Evolutionary conservation across 2,888 invertebrate species (phyloP), one percentile per base, ranked within the genome.

Genomic region (Calephelis perditalis): DNA sequence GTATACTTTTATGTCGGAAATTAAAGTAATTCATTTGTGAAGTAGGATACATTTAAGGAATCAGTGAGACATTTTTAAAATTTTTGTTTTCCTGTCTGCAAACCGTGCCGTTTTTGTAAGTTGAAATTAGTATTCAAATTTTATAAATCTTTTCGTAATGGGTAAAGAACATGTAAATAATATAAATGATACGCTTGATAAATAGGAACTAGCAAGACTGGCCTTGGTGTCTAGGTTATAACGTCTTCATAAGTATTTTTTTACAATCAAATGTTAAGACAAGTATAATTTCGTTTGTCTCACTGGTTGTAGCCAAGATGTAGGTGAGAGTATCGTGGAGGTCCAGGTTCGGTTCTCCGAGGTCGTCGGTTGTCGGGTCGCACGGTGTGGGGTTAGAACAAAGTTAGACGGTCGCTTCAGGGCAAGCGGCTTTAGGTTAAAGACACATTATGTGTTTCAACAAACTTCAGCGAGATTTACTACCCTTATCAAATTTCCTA

Each of bases 381-480:
- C 60, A 70, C 65, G 70, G 73, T 73, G 73, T 74, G 73, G 76
- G 73, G 71, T 64, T 72, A 74, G 86, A 84, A 84, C 86, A 84
- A 84, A 82, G 70, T 65, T 73, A 74, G 69, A 71, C 71, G 73
- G 69, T 63, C 69, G 70, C 63, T 61, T 60, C 61, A 46, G 67
- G 68, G 66, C 67, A 67, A 65, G 68, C 65, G 70, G 70, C 69
- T 68, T 77, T 86, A 88, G 87, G 79, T 84, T 88, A 86, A 84
- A 83, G 72, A 75, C 73, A 71, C 84, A 82, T 84, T 72, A 70
- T 86, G 81, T 87, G 87, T 86, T 72, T 76, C 78, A 86, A 86
- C 87, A 87, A 87, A 88, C 82, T 77, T 74, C 84, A 85, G 89
- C 88, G 89, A 86, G 88, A 85, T 78, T 73, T 72, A 66, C 44